Base-by-base conservation (phyloP, 2,888 invertebrate genomes). In the Amblyjoppa fuscipennis region DNA sequence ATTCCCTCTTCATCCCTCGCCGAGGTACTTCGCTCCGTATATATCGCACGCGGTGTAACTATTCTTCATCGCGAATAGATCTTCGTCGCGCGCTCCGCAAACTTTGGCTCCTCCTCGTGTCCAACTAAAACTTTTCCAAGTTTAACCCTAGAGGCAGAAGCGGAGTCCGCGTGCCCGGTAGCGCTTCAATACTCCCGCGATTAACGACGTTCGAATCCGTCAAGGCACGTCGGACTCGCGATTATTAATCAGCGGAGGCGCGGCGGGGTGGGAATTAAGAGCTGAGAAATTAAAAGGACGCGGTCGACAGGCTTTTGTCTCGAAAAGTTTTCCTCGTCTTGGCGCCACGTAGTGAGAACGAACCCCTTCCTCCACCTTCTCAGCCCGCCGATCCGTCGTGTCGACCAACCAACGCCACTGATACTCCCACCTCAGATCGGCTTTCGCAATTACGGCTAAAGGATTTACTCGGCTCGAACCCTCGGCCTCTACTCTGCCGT, bases 161-260 rank as follows among this genome's bases (percentile, higher is more conserved):
- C 16, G 20, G 13, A 38, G 59, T 38, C 13, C 56, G 16, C 34
- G 51, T 20, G 38, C 38, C 68, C 16, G 28, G 31, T 71, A 82
- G 64, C 34, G 64, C 64, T 64, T 53, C 61, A 59, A 70, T 71
- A 71, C 79, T 81, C 73, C 28, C 53, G 49, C 64, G 78, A 80
- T 79, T 84, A 88, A 84, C 81, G 79, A 77, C 78, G 78, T 87
- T 82, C 80, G 84, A 74, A 78, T 81, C 81, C 69, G 77, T 84
- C 76, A 74, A 73, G 71, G 34, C 34, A 25, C 25, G 16, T 31
- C 75, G 73, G 69, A 59, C 53, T 75, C 74, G 76, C 84, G 84
- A 87, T 88, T 88, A 88, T 88, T 87, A 88, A 88, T 88, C 83
- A 84, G 84, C 75, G 69, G 3, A 73, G 25, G 51, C 25, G 73